Evolutionary conservation across 2,888 invertebrate species (phyloP).

Genomic region (Agrochola litura): DNA sequence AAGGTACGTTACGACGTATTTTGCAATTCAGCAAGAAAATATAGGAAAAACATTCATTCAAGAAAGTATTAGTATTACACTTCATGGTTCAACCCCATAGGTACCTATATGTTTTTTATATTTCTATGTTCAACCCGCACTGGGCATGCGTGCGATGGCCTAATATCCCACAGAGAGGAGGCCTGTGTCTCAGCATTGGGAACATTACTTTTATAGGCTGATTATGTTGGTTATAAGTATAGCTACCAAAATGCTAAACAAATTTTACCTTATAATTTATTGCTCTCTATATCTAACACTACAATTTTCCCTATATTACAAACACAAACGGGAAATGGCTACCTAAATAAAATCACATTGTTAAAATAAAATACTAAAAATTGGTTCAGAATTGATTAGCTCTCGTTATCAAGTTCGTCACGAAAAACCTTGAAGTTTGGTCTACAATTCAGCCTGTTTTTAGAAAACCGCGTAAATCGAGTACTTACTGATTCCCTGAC

Average conservation of each 20-base stretch:
- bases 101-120: too few relatives aligned
- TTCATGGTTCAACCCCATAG: too few relatives aligned
- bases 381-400: slow-evolving; percentile 36
- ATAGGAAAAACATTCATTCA: not conserved
- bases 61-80: slow-evolving; percentile 10
- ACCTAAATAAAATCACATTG: not conserved
- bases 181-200: too few relatives aligned
- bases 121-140: too few relatives aligned
- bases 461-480: not conserved
- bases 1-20: too few relatives aligned
- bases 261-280: not conserved
- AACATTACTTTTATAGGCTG: too few relatives aligned
- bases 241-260: not conserved
- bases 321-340: slow-evolving; percentile 6
- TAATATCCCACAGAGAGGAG: too few relatives aligned
- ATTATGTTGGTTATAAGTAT: too few relatives aligned
- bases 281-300: not conserved
- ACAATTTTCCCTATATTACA: not conserved
- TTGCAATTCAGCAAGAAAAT: not conserved
- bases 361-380: slow-evolving; percentile 2
- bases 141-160: too few relatives aligned
- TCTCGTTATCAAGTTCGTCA: slow-evolving; percentile 36
- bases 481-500: slow-evolving; percentile 18
- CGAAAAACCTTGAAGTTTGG: slow-evolving; percentile 37
- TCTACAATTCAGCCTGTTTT: slow-evolving; percentile 23